A percentile compares a stretch with the other conserved stretches of the same genome.
phyloP scores from a whole-genome alignment of 2,797 vertebrate species.

The Myripristis jacobus region DNA sequence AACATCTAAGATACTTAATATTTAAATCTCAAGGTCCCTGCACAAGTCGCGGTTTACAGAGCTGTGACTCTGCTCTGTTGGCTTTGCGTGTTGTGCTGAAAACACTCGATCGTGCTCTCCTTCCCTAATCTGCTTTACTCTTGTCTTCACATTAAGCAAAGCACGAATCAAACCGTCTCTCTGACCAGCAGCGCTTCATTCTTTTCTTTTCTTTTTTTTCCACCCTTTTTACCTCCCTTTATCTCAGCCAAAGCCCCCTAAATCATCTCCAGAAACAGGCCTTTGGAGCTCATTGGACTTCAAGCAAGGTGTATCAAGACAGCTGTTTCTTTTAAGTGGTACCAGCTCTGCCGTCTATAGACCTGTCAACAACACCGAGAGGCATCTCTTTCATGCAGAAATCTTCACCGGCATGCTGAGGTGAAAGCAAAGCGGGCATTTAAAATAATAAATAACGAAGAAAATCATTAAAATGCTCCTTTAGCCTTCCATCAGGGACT shows the following conservation, averaged over 20 bases:
- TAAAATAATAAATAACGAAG: conserved; percentile 2
- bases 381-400: conserved; percentile 37
- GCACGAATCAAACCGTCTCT: conserved; percentile 45
- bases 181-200: conserved; percentile 14
- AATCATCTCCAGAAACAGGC: conserved; percentile 25
- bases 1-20: no score
- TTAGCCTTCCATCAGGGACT: background rate
- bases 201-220: background rate
- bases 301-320: conserved; percentile 35
- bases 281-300: conserved; percentile 10
- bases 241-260: conserved; percentile 15
- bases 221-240: background rate
- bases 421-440: conserved; percentile 20
- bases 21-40: no score
- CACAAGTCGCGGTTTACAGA: background rate
- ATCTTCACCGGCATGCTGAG: background rate
- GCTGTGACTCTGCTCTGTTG: background rate
- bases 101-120: conserved; percentile 18
- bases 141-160: conserved; percentile 35
- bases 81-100: conserved; percentile 20
- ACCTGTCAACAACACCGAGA: conserved; percentile 58
- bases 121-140: conserved; percentile 33
- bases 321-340: conserved; percentile 53
- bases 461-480: background rate
- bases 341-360: conserved; percentile 21